A percentile compares a stretch with the other conserved stretches of the same genome.
phyloP scores from a whole-genome alignment of 2,888 invertebrate genomes.

The Tetheella fluctuosa region DNA sequence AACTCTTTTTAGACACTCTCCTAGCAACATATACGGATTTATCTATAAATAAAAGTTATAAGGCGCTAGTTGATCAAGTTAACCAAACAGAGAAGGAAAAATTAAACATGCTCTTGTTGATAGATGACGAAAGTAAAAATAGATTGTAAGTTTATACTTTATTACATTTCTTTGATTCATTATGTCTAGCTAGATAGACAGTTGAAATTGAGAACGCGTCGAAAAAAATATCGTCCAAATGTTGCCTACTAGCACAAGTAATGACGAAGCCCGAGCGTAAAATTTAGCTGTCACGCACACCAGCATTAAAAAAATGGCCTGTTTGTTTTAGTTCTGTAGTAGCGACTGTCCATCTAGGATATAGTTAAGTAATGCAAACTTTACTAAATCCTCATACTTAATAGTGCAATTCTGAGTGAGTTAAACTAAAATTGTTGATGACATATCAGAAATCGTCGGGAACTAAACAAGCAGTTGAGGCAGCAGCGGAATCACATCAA shows the following conservation, averaged over 20 bases:
- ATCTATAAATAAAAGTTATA: slow-evolving; percentile 35
- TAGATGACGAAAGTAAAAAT: slow-evolving; percentile 53
- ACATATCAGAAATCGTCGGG: slow-evolving; percentile 50
- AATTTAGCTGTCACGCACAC: too few relatives aligned
- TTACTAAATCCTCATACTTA: too few relatives aligned
- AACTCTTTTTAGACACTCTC: slow-evolving; percentile 38
- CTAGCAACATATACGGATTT: slow-evolving; percentile 50
- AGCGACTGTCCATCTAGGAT: too few relatives aligned
- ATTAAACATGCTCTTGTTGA: slow-evolving; percentile 30
- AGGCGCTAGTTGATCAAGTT: slow-evolving; percentile 33
- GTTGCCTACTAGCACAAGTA: too few relatives aligned
- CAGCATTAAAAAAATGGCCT: too few relatives aligned
- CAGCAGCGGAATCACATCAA: slow-evolving; percentile 64
- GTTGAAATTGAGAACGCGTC: too few relatives aligned
- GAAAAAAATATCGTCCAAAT: too few relatives aligned
- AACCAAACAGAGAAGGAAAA: slow-evolving; percentile 24
- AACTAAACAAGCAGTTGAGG: slow-evolving; percentile 52
- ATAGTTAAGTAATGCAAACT: too few relatives aligned
- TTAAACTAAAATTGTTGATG: neutral
- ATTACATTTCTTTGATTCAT: too few relatives aligned
- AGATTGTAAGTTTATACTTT: slow-evolving; percentile 36
- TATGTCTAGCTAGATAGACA: too few relatives aligned
- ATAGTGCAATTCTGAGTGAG: neutral
- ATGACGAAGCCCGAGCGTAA: too few relatives aligned
- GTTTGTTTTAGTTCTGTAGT: too few relatives aligned